A percentile compares a stretch with the other conserved stretches of the same genome.
Evolutionary conservation across 2,113 vertebrate genomes (phyloP).

Genomic region (Etheostoma cragini): DNA sequence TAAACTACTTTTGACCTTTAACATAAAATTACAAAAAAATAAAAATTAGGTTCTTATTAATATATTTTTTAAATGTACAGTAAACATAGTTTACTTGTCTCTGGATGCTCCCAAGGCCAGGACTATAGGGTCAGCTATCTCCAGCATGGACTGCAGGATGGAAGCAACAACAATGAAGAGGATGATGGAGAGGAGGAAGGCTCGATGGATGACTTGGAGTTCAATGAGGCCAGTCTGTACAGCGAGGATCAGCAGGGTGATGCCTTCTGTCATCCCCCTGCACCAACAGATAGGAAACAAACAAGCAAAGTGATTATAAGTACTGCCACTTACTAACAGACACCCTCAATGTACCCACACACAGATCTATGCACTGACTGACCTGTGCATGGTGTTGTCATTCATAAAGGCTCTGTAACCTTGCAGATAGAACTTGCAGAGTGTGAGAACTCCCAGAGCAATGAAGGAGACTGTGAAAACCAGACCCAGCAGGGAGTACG

Average conservation of each 20-base stretch:
- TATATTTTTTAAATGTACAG: too few species aligned
- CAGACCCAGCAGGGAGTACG: constrained; percentile 94
- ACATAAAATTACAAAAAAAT: not conserved
- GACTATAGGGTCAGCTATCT: constrained; percentile 99
- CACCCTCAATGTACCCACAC: not conserved
- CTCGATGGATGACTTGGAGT: constrained; percentile 96
- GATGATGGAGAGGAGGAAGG: constrained; percentile 98
- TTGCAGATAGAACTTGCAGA: constrained; percentile 99
- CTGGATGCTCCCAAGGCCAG: constrained; percentile 96
- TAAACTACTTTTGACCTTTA: not conserved
- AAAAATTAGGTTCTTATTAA: not conserved
- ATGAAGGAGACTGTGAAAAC: constrained; percentile 98
- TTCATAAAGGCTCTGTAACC: constrained; percentile 98
- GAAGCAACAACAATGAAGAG: constrained; percentile 99
- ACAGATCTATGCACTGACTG: not conserved
- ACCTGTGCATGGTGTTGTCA: constrained; percentile 98
- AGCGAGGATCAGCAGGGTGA: constrained; percentile 94
- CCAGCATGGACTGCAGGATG: constrained; percentile 98
- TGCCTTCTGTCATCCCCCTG: constrained; percentile 98
- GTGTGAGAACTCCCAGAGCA: constrained; percentile 95
- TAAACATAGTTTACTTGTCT: constrained; percentile 89
- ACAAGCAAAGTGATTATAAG: not conserved
- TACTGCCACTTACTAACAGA: not conserved
- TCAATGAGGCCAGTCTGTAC: constrained; percentile 98
- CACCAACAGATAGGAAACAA: not conserved